These are phyloP conservation scores for Tricholauxania praeusta DNA, from an alignment of 2,888 invertebrate genomes.

Conservation along the genomic window DNA sequence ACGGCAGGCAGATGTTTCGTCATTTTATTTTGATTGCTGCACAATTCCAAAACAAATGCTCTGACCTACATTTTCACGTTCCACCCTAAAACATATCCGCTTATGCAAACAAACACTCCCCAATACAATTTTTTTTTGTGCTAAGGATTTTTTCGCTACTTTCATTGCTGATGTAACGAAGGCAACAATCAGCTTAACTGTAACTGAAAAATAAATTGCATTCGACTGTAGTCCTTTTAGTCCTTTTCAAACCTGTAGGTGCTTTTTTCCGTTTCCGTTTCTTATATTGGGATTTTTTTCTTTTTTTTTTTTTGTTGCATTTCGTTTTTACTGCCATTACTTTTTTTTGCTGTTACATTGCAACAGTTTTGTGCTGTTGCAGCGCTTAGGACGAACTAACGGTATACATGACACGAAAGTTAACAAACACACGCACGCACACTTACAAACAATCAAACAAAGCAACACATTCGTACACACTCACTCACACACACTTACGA, in stretches of 20 bases:
- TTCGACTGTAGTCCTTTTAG: conserved; percentile 49
- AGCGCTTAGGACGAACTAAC: too few relatives aligned
- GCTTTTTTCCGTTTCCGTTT: not conserved
- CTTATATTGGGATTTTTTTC: not conserved
- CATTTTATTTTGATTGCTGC: too few relatives aligned
- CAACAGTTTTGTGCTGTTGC: too few relatives aligned
- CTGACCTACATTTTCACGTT: too few relatives aligned
- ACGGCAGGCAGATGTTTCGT: too few relatives aligned
- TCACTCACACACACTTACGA: not conserved
- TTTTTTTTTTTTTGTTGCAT: not conserved
- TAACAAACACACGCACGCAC: not conserved
- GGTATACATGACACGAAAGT: not conserved
- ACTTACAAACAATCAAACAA: not conserved
- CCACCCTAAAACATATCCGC: too few relatives aligned
- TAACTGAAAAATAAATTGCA: conserved; percentile 62
- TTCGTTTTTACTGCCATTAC: too few relatives aligned
- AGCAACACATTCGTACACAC: not conserved
- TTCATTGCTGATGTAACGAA: conserved; percentile 5
- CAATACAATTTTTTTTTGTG: too few relatives aligned
- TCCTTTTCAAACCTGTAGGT: too few relatives aligned
- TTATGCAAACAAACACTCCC: too few relatives aligned
- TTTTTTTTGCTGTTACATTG: too few relatives aligned
- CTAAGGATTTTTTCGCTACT: not conserved
- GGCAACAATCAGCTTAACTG: conserved; percentile 59
- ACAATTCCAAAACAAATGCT: too few relatives aligned